phyloP scores from a whole-genome alignment of 2,888 invertebrate species.

The Helobdella robusta region DNA sequence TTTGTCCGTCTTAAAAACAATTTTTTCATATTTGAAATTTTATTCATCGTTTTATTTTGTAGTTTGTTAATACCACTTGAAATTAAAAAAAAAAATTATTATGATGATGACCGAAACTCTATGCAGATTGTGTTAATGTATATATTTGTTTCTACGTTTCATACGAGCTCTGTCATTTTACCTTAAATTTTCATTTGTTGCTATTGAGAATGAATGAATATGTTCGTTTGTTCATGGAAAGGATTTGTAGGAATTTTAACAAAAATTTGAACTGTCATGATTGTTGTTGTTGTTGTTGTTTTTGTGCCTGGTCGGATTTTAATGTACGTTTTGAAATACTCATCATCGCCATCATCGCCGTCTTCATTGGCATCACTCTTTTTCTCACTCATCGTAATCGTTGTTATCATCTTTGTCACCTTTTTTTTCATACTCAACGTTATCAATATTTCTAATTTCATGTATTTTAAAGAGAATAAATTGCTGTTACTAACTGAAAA shows the following conservation, averaged over 20 bases:
- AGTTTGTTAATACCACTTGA: not conserved
- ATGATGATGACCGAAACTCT: not conserved
- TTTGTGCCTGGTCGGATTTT: no score
- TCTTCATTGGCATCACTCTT: not conserved
- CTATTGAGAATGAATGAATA: no score
- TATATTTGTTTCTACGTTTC: not conserved
- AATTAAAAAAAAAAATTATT: not conserved
- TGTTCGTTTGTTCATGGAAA: not conserved
- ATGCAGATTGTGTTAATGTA: not conserved
- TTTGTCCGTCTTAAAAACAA: no score
- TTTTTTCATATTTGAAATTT: no score
- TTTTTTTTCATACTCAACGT: not conserved
- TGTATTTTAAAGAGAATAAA: no score
- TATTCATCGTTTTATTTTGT: no score
- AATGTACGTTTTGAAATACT: not conserved
- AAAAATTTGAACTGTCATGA: not conserved
- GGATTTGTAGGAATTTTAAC: not conserved
- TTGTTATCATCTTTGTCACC: not conserved
- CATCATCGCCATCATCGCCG: not conserved
- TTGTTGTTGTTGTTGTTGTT: no score
- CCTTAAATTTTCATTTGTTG: no score
- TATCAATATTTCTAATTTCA: not conserved
- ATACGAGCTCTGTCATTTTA: not conserved
- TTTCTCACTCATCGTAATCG: not conserved
- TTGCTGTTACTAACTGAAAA: no score